Base-by-base conservation (phyloP, 2,113 vertebrate genomes). In the Lepus europaeus region DNA sequence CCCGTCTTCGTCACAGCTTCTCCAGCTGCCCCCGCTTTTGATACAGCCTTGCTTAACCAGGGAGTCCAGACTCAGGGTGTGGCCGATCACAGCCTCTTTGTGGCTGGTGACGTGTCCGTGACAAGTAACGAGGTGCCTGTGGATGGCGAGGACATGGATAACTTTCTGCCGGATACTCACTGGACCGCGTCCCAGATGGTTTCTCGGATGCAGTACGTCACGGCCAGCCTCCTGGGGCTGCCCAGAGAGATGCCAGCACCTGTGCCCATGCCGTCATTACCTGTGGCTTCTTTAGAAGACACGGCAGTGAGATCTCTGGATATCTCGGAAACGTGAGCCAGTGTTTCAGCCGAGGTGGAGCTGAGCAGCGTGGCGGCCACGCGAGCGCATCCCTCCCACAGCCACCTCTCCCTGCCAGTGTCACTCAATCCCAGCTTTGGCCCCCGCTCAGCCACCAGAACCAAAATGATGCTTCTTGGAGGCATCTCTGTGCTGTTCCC, bases 141-240 rank as follows among this genome's bases (percentile, higher is more conserved):
- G 5, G 97, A 92, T 36, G 97, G 97, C 0, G 39, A 98, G 45
- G 97, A 97, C 80, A 98, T 98, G 97, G 96, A 98, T 82, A 98
- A 97, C 97, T 98, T 97, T 2, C 87, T 98, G 96, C 97, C 97
- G 61, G 98, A 98, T 70, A 83, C 94, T 49, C 97, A 84, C 63
- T 98, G 98, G 98, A 97, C 97, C 93, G 82, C 97, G 94, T 97
- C 97, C 0, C 81, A 0, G 0, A 6, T 11, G 20, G 79, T 95
- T 81, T 97, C 96, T 36, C 68, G 96, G 13, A 6, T 91, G 31
- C 95, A 63, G 82, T 53, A 90, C 81, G 3, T 85, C 92, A 97
- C 96, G 33, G 93, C 70, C 96, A 95, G 96, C 93, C 89, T 92
- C 12, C 76, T 19, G 10, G 96, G 97, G 91, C 93, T 89, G 91